Percentiles rank a stretch among this genome's conserved stretches.
Conservation (phyloP, 2,113 vertebrate species). For the Pitta sordida region DNA sequence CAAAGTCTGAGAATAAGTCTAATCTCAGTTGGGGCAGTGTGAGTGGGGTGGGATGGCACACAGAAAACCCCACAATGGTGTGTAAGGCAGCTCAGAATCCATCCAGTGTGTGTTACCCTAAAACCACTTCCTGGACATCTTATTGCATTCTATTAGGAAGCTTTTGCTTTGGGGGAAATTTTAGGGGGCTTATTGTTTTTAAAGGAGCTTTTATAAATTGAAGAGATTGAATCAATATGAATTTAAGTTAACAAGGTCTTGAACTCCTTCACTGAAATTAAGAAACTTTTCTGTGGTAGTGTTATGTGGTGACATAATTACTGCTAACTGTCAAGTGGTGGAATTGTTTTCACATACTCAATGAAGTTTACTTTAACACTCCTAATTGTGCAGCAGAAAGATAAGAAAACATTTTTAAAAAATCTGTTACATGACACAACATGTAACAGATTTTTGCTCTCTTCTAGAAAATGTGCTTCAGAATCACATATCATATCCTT, state of each 20-base stretch:
- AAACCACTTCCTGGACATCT: not conserved
- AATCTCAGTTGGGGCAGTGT: not conserved
- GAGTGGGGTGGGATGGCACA: not conserved
- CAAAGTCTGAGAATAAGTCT: not conserved
- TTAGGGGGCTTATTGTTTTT: not conserved
- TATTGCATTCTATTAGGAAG: not conserved
- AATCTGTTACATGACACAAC: constrained; percentile 6
- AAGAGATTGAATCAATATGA: constrained; percentile 38
- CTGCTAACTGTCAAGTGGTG: constrained; percentile 48
- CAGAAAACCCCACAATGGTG: not conserved
- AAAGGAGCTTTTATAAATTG: constrained; percentile 52
- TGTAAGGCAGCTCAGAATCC: constrained; percentile 1
- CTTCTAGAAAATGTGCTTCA: constrained; percentile 59
- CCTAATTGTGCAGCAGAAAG: constrained; percentile 43
- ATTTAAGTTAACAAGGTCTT: constrained; percentile 8
- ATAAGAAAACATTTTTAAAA: constrained; percentile 23
- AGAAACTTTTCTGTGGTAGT: constrained; percentile 48
- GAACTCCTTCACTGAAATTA: constrained; percentile 40
- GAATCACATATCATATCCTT: constrained; percentile 8
- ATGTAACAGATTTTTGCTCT: constrained; percentile 39
- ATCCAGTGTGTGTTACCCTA: not conserved
- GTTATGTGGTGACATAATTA: constrained; percentile 62
- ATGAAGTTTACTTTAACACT: constrained; percentile 18
- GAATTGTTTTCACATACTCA: constrained; percentile 44
- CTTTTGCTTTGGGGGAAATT: not conserved